Conservation (phyloP, 2,888 invertebrate genomes). For the Enchytraeus crypticus region DNA sequence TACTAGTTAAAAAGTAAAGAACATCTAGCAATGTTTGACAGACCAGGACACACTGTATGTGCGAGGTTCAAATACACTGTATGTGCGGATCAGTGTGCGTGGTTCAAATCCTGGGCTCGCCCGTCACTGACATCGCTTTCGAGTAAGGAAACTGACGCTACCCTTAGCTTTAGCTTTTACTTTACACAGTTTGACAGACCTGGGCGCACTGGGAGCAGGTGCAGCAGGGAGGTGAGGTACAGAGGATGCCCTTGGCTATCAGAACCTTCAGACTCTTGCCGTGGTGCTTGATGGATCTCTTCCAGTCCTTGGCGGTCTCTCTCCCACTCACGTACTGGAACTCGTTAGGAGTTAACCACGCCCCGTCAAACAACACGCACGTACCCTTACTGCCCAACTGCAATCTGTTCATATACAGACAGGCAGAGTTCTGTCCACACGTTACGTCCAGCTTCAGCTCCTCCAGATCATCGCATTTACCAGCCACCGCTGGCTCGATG, state of each 20-base stretch:
- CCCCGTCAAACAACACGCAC: slow-evolving; percentile 48
- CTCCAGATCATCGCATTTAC: neutral
- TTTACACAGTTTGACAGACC: neutral
- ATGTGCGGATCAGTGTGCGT: no score
- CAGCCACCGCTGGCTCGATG: no score
- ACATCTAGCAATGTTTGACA: no score
- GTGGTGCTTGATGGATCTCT: slow-evolving; percentile 51
- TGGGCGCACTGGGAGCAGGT: slow-evolving; percentile 34
- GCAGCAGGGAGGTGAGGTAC: slow-evolving; percentile 48
- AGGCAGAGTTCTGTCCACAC: slow-evolving; percentile 44
- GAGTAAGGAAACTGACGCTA: no score
- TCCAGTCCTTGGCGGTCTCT: slow-evolving; percentile 53
- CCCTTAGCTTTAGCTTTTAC: no score
- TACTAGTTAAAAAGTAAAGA: no score
- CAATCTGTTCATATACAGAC: slow-evolving; percentile 45
- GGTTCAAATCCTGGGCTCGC: no score
- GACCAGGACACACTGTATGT: no score
- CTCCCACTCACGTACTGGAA: slow-evolving; percentile 52
- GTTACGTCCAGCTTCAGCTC: slow-evolving; percentile 39
- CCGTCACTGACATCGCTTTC: no score
- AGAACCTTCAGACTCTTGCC: slow-evolving; percentile 51
- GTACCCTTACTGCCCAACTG: slow-evolving; percentile 51
- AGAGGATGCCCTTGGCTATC: slow-evolving; percentile 49
- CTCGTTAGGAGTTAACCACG: slow-evolving; percentile 52
- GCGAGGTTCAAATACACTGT: neutral